These are phyloP conservation scores for Xiphophorus maculatus DNA, from an alignment of 2,113 vertebrate species.

Conservation along the genomic window DNA sequence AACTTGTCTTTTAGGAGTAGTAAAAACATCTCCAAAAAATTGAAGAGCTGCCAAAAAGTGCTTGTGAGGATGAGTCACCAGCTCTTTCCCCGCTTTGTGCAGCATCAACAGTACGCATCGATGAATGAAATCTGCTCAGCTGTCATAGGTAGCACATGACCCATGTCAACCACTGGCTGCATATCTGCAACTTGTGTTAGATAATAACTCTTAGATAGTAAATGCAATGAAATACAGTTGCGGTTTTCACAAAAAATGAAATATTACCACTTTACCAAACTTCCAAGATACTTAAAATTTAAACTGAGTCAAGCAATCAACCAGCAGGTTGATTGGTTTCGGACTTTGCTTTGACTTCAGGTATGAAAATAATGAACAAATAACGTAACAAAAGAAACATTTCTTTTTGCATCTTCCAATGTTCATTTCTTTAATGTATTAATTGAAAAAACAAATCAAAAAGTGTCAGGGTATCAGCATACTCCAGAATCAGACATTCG, in stretches of 20 bases:
- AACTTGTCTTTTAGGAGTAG: too few relatives aligned
- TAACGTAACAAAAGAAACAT: neutral
- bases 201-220: neutral
- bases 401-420: neutral
- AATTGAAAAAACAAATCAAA: constrained; percentile 3
- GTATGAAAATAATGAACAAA: neutral
- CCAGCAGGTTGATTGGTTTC: too few relatives aligned
- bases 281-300: neutral
- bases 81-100: too few relatives aligned
- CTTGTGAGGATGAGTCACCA: too few relatives aligned
- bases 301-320: too few relatives aligned
- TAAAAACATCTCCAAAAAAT: neutral
- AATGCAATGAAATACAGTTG: neutral
- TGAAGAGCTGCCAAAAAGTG: too few relatives aligned
- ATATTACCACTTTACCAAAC: neutral
- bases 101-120: too few relatives aligned
- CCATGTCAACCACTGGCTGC: too few relatives aligned
- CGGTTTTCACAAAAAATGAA: neutral
- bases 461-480: neutral
- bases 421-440: neutral
- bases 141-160: too few relatives aligned
- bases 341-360: neutral
- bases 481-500: constrained; percentile 19
- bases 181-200: too few relatives aligned
- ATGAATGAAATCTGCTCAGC: too few relatives aligned